Base-by-base conservation (phyloP, 2,888 invertebrate genomes). In the Epinotia bilunana region DNA sequence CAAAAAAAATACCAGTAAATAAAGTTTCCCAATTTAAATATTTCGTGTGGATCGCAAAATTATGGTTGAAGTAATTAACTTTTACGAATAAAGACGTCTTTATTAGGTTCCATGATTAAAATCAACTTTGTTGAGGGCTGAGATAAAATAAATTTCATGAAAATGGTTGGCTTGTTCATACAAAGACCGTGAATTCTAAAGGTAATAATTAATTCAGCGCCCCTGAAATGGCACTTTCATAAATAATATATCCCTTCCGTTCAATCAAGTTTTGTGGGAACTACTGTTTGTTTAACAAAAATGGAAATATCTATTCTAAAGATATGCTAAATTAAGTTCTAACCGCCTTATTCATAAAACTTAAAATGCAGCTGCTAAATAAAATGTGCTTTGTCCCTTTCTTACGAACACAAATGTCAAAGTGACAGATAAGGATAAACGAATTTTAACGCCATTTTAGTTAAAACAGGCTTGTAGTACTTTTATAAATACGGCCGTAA, bases 61-160 rank as follows among this genome's bases (percentile, higher is more conserved):
- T 46, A 69, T 16, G 73, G 46, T 3, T 49, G 13, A 20, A 12
- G 71, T 71, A 72, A 79, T 76, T 76, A 73, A 77, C 23, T 57
- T 43, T 43, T 53, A 43, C 55, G 65, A 76, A 72, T 72, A 76
- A 72, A 76, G 68, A 72, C 72, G 58, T 28, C 23, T 2, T 62
- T 74, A 76, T 77, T 69, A 64, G 72, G 75, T 58, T 69, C 62
- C 73, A 74, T 73, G 72, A 73, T 60, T 73, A 53, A 70, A 74
- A 73, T 77, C 73, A 71, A 76, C 72, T 75, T 69, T 76, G 72
- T 77, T 74, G 55, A 72, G 60, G 58, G 28, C 74, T 55, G 67
- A 76, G 78, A 80, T 81, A 79, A 80, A 80, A 78, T 77, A 77
- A 80, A 82, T 81, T 81, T 81, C 79, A 80, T 77, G 76, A 76